phyloP scores from a whole-genome alignment of 2,113 vertebrate species.

The Poeciliopsis retropinna region DNA sequence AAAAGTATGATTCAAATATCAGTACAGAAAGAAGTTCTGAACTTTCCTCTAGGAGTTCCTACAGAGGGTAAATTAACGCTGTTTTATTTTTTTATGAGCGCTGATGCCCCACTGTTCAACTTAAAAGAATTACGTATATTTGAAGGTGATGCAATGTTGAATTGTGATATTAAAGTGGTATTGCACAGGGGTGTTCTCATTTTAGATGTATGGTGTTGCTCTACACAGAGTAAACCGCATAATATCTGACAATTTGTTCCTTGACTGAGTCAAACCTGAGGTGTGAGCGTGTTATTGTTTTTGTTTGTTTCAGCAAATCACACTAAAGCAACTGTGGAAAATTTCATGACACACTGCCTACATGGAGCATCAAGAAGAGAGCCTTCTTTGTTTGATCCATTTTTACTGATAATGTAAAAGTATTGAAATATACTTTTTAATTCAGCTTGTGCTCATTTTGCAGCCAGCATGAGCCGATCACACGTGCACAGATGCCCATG shows the following conservation, averaged over 20 bases:
- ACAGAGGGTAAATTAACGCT: not conserved
- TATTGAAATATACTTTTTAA: not conserved
- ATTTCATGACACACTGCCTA: not conserved
- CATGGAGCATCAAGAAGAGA: not conserved
- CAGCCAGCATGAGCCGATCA: not conserved
- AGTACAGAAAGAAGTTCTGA: not conserved
- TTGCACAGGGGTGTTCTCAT: constrained; percentile 8
- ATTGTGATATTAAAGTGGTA: constrained; percentile 16
- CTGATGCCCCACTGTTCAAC: constrained; percentile 7
- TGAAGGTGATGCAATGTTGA: constrained; percentile 16
- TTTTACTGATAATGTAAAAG: not conserved
- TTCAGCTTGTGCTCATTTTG: not conserved
- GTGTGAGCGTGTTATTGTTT: not conserved
- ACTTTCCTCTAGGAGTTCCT: too few species aligned
- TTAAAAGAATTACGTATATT: constrained; percentile 2
- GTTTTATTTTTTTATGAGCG: not conserved
- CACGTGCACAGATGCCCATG: not conserved
- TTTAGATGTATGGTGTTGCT: constrained; percentile 5
- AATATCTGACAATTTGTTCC: constrained; percentile 2
- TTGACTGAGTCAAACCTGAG: not conserved
- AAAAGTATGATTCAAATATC: not conserved
- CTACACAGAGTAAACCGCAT: not conserved
- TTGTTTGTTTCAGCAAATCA: not conserved
- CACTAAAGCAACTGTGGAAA: not conserved
- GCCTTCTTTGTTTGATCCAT: not conserved